phyloP scores from a whole-genome alignment of 2,113 vertebrate genomes.

The Pungitius pungitius region DNA sequence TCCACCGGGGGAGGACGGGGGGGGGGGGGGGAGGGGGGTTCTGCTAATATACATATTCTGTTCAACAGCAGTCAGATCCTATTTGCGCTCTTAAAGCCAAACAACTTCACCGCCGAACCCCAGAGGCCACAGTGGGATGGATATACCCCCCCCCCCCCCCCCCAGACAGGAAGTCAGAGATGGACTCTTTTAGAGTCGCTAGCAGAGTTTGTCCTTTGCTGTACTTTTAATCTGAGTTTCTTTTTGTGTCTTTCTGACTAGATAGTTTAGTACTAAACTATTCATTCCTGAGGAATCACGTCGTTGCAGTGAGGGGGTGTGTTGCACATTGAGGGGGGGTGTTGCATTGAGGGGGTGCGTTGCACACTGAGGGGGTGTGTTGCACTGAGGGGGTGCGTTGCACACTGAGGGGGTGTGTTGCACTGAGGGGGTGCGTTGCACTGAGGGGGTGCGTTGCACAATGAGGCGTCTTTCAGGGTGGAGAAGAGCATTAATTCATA shows the following conservation, averaged over 20 bases:
- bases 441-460: neutral
- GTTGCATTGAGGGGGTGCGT: neutral
- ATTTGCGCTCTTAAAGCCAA: conserved; percentile 53
- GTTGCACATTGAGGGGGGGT: too few relatives aligned
- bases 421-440: neutral
- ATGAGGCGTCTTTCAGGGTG: neutral
- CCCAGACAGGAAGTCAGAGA: neutral
- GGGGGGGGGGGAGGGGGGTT: conserved; percentile 10
- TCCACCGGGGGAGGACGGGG: conserved; percentile 32
- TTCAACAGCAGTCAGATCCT: conserved; percentile 47
- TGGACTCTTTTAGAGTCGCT: conserved; percentile 14
- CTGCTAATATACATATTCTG: conserved; percentile 41
- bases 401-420: neutral
- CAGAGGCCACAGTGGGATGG: neutral
- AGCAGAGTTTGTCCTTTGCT: conserved; percentile 15
- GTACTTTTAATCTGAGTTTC: conserved; percentile 9
- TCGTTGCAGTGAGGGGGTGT: neutral
- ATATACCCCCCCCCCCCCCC: neutral
- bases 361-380: too few relatives aligned
- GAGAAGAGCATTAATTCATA: neutral
- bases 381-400: neutral
- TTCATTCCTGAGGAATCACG: conserved; percentile 16
- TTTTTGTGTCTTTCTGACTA: conserved; percentile 22
- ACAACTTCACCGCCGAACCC: conserved; percentile 16
- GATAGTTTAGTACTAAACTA: conserved; percentile 9